Conservation (phyloP, 2,797 vertebrate species). For the Philypnodon macrostomus region DNA sequence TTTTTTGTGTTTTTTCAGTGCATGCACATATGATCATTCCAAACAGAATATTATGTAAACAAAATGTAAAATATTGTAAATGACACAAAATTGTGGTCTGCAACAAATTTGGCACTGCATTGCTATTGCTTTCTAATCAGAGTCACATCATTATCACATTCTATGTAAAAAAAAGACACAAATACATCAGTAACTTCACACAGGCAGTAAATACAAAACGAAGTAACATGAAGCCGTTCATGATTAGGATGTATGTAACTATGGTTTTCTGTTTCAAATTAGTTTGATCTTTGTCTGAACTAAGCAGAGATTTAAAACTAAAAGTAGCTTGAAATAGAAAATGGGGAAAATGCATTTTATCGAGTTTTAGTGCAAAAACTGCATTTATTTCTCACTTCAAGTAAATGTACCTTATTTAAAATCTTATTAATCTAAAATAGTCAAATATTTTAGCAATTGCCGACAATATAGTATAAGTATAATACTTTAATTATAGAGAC, state of each 20-base stretch:
- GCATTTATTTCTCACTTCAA: too few relatives aligned
- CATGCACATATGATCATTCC: conserved; percentile 52
- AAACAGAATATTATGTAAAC: conserved; percentile 43
- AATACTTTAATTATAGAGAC: neutral
- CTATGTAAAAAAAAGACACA: conserved; percentile 2
- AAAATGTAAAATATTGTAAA: conserved; percentile 13
- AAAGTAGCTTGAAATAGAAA: too few relatives aligned
- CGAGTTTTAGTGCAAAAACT: neutral
- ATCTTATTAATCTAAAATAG: neutral
- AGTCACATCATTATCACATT: neutral
- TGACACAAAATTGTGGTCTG: conserved; percentile 26
- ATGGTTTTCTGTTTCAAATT: too few relatives aligned
- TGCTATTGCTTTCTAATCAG: neutral
- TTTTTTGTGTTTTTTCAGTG: conserved; percentile 22
- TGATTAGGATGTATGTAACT: too few relatives aligned
- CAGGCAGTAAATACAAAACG: too few relatives aligned
- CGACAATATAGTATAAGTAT: neutral
- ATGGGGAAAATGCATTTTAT: neutral
- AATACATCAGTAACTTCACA: conserved; percentile 30
- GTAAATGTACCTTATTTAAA: too few relatives aligned
- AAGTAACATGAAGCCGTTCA: too few relatives aligned
- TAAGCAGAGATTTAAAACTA: too few relatives aligned
- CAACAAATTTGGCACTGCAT: conserved; percentile 37
- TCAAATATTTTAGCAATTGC: neutral
- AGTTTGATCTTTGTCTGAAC: too few relatives aligned